These are phyloP conservation scores for Orussus abietinus DNA, from an alignment of 1,140 invertebrate genomes.

Conservation along the genomic window DNA sequence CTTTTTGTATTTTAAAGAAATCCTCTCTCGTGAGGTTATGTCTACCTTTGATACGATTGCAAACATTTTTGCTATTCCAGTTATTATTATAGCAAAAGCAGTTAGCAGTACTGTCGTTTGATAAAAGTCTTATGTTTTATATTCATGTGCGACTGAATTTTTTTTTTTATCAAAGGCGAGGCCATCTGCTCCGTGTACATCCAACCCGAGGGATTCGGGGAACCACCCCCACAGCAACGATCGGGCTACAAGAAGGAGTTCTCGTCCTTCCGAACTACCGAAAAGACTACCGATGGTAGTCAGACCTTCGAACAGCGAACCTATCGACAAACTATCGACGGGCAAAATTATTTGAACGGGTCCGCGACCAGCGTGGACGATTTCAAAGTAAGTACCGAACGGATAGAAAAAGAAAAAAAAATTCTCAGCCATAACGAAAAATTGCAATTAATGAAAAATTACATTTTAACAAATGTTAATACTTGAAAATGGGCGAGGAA, in stretches of 20 bases:
- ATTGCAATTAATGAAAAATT: no score
- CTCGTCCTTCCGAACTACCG: constrained; percentile 53
- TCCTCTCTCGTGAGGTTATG: no score
- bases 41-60: no score
- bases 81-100: no score
- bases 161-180: constrained; percentile 58
- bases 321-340: constrained; percentile 58
- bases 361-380: constrained; percentile 63
- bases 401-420: no score
- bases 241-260: constrained; percentile 55
- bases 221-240: constrained; percentile 59
- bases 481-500: no score
- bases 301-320: constrained; percentile 52
- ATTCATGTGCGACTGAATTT: constrained; percentile 5
- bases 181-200: constrained; percentile 93
- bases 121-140: no score
- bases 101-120: no score
- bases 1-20: no score
- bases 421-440: no score
- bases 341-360: constrained; percentile 69
- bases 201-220: constrained; percentile 80
- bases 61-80: no score
- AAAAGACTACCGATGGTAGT: constrained; percentile 56
- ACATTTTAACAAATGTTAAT: no score
- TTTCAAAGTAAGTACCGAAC: constrained; percentile 63